Conservation (phyloP, 23 tunicate species). For the Clavelina lepadiformis region DNA sequence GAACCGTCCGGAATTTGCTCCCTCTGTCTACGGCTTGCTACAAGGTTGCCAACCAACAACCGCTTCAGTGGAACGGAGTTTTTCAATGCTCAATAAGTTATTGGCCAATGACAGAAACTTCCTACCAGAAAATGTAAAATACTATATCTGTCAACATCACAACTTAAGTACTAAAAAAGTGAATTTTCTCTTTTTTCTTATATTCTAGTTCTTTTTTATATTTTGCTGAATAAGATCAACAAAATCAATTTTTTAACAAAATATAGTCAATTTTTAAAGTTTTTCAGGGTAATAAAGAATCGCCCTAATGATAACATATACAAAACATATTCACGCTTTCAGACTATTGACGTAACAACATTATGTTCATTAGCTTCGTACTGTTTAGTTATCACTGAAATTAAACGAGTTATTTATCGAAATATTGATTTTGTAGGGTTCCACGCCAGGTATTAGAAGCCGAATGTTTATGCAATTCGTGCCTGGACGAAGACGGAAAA, state of each 20-base stretch:
- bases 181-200: neutral
- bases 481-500: no score
- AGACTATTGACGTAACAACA: no score
- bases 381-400: no score
- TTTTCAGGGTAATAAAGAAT: conserved; percentile 5
- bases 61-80: conserved; percentile 16
- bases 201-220: neutral
- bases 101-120: conserved; percentile 17
- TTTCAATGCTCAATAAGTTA: conserved; percentile 16
- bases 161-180: neutral
- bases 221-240: neutral
- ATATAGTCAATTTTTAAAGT: conserved; percentile 4
- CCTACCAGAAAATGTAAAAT: conserved; percentile 1
- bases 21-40: conserved; percentile 6
- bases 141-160: conserved; percentile 8
- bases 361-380: no score
- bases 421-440: no score
- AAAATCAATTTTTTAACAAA: conserved; percentile 13
- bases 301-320: conserved; percentile 16
- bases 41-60: conserved; percentile 18
- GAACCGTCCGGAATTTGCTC: conserved; percentile 13
- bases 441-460: no score
- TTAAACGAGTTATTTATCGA: no score
- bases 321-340: no score
- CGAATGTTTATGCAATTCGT: no score